Evolutionary conservation across 2,797 vertebrate species (phyloP).

Genomic region (Yasuhikotakia modesta): DNA sequence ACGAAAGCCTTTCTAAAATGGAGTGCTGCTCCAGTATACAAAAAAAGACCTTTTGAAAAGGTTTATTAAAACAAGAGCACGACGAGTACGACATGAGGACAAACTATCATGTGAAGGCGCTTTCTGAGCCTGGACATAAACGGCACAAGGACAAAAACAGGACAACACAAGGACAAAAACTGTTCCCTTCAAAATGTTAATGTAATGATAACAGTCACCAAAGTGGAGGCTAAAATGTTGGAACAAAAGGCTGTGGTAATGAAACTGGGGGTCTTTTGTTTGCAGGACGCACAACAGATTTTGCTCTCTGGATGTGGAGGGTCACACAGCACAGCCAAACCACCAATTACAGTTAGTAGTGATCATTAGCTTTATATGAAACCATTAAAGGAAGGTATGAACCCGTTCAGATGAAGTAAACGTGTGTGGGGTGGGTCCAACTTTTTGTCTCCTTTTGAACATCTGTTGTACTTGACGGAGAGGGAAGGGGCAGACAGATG

Average conservation of each 20-base stretch:
- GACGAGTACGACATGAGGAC: conserved; percentile 3
- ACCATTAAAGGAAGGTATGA: not conserved
- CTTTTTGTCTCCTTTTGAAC: conserved; percentile 37
- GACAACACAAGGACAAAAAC: conserved; percentile 28
- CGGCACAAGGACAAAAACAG: not conserved
- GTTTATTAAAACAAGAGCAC: conserved; percentile 3
- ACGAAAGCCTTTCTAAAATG: conserved; percentile 33
- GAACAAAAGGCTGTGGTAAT: conserved; percentile 11
- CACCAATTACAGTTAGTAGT: not conserved
- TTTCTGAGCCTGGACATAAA: conserved; percentile 2
- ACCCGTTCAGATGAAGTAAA: not conserved
- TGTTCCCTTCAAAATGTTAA: conserved; percentile 38
- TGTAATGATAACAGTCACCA: conserved; percentile 20
- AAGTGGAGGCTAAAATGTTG: conserved; percentile 22
- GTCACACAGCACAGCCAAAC: not conserved
- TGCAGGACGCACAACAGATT: not conserved
- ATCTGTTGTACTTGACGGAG: conserved; percentile 25
- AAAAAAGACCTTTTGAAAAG: conserved; percentile 12
- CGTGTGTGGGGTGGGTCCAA: no score
- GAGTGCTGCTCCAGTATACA: conserved; percentile 14
- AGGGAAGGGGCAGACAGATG: conserved; percentile 29
- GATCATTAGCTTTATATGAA: not conserved
- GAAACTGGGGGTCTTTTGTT: conserved; percentile 24
- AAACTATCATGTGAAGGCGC: conserved; percentile 1
- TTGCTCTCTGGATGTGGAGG: not conserved